phyloP scores from a whole-genome alignment of 2,888 invertebrate genomes.

The Andrena praecox region DNA sequence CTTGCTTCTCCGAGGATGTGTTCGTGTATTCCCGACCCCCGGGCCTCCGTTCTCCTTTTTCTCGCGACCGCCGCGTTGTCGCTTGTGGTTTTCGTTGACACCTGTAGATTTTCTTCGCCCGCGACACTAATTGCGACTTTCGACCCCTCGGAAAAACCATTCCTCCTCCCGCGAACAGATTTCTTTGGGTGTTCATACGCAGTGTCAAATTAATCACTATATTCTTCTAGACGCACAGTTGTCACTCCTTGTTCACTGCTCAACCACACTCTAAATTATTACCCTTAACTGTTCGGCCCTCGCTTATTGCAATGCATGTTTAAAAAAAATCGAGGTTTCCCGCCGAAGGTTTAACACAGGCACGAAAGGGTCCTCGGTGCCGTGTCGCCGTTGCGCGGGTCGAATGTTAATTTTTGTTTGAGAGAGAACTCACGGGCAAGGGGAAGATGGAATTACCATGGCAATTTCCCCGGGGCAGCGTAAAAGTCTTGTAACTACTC shows the following conservation, averaged over 20 bases:
- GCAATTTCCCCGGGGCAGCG: slow-evolving; percentile 69
- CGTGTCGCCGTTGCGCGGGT: slow-evolving; percentile 11
- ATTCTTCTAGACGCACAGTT: too few species aligned
- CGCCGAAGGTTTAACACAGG: slow-evolving; percentile 22
- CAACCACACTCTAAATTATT: slow-evolving; percentile 6
- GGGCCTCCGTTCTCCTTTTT: slow-evolving; percentile 35
- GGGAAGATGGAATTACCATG: slow-evolving; percentile 62
- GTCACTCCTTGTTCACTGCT: neutral
- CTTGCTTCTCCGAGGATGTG: slow-evolving; percentile 56
- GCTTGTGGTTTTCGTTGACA: slow-evolving; percentile 52
- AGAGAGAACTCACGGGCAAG: slow-evolving; percentile 38
- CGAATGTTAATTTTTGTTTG: slow-evolving; percentile 70
- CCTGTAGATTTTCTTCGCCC: slow-evolving; percentile 51
- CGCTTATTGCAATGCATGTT: neutral
- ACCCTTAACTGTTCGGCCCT: neutral
- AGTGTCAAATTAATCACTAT: too few species aligned
- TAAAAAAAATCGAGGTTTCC: neutral
- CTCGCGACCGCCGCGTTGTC: slow-evolving; percentile 34
- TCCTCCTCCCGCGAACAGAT: neutral
- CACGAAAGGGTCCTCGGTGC: slow-evolving; percentile 13
- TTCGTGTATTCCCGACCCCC: slow-evolving; percentile 27
- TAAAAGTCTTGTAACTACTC: slow-evolving; percentile 68
- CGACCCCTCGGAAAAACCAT: too few species aligned
- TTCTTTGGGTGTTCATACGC: neutral
- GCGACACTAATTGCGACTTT: neutral